A percentile compares a stretch with the other conserved stretches of the same genome.
Evolutionary conservation across 2,113 vertebrate genomes (phyloP).

Genomic region (Corythoichthys haematopterus): DNA sequence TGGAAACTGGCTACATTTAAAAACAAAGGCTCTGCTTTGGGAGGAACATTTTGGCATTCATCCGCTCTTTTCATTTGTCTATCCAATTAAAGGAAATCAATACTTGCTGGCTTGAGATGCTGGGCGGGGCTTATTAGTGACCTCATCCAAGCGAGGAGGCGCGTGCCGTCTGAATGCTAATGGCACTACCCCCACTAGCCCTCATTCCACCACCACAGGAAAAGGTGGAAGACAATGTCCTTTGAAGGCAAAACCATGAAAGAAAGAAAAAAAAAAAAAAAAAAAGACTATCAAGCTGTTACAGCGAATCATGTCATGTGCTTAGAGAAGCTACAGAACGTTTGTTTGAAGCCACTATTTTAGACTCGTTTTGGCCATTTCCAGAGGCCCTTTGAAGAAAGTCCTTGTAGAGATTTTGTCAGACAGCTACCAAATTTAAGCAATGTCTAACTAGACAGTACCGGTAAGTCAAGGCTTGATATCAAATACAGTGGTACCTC

Average conservation of each 20-base stretch:
- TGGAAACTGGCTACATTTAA: background rate
- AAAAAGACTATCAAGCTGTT: background rate
- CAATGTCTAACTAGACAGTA: too few relatives aligned
- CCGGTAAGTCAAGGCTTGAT: too few relatives aligned
- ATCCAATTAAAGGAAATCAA: constrained; percentile 72
- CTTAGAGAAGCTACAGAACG: background rate
- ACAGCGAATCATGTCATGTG: background rate
- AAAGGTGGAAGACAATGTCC: background rate
- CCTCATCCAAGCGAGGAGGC: constrained; percentile 40
- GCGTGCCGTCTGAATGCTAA: constrained; percentile 53
- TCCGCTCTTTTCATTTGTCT: constrained; percentile 44
- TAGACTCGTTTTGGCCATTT: background rate
- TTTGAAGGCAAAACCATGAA: background rate
- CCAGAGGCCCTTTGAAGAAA: background rate
- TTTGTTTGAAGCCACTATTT: background rate
- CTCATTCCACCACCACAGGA: background rate
- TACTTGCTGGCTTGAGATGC: constrained; percentile 51
- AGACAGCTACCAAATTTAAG: too few relatives aligned
- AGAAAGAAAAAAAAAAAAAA: background rate
- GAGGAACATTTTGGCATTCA: constrained; percentile 21
- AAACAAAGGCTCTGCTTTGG: background rate
- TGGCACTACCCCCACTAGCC: background rate
- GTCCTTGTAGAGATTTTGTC: too few relatives aligned
- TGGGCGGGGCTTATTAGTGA: constrained; percentile 50
- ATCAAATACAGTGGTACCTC: too few relatives aligned